A percentile compares a stretch with the other conserved stretches of the same genome.
phyloP scores from a whole-genome alignment of 2,113 vertebrate genomes.

The Entelurus aequoreus region DNA sequence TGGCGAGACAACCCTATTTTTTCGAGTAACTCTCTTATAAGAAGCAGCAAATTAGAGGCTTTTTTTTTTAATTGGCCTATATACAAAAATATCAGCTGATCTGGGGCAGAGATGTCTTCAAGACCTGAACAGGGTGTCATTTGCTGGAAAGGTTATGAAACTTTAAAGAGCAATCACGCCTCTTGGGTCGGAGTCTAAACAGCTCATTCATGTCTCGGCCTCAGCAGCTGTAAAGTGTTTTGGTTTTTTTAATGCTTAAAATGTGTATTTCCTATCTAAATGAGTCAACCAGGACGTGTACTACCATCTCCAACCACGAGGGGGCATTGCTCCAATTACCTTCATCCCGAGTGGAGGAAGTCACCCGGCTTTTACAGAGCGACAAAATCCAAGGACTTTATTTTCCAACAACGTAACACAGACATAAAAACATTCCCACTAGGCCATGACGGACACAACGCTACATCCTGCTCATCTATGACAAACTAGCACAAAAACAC shows the following conservation, averaged over 20 bases:
- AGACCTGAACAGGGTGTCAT: background rate
- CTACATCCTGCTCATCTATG: slow-evolving; percentile 53
- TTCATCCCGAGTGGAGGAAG: background rate
- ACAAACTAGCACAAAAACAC: slow-evolving; percentile 56
- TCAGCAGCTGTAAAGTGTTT: too few species aligned
- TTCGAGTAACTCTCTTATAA: background rate
- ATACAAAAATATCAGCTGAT: background rate
- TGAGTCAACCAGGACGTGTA: background rate
- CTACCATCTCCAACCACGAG: background rate
- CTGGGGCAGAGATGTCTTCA: background rate
- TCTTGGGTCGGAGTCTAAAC: too few species aligned
- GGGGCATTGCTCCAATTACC: background rate
- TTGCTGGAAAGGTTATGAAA: background rate
- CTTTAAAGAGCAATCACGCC: too few species aligned
- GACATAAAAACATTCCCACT: slow-evolving; percentile 49
- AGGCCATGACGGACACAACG: slow-evolving; percentile 59
- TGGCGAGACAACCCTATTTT: background rate
- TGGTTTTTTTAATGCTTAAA: too few species aligned
- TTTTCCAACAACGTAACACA: slow-evolving; percentile 65
- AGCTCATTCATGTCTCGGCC: too few species aligned
- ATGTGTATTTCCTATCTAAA: too few species aligned
- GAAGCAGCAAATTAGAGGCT: background rate
- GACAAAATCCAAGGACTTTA: slow-evolving; percentile 68
- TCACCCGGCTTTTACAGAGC: slow-evolving; percentile 35
- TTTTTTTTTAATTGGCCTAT: background rate